phyloP scores from a whole-genome alignment of 2,797 vertebrate species.

The Huso huso region DNA sequence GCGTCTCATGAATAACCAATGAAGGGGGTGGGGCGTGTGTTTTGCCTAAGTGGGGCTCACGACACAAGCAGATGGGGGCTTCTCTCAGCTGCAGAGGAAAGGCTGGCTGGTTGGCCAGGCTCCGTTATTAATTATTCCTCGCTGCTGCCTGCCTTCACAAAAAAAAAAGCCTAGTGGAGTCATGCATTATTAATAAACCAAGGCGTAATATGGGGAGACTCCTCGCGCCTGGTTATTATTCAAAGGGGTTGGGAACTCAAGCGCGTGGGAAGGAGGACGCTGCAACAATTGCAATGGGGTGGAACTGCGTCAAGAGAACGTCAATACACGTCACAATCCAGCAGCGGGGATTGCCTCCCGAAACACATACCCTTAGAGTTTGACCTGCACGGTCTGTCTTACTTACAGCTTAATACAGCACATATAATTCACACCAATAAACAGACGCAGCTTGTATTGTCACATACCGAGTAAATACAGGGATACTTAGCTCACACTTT shows the following conservation, averaged over 20 bases:
- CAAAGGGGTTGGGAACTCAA: constrained; percentile 18
- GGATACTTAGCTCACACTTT: too few species aligned
- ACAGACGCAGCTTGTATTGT: too few species aligned
- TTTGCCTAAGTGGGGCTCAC: too few species aligned
- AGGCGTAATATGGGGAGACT: constrained; percentile 17
- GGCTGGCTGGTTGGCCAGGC: neutral
- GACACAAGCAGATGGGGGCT: too few species aligned
- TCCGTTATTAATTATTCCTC: constrained; percentile 8
- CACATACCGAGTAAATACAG: too few species aligned
- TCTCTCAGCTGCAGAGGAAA: too few species aligned
- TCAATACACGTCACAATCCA: constrained; percentile 35
- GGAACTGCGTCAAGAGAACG: constrained; percentile 48
- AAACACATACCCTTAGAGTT: neutral
- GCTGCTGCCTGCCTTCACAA: neutral
- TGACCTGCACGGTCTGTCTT: too few species aligned
- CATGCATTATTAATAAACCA: constrained; percentile 25
- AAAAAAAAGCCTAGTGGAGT: neutral
- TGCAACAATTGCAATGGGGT: constrained; percentile 33
- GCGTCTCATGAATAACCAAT: neutral
- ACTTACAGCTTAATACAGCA: too few species aligned
- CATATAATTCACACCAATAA: too few species aligned
- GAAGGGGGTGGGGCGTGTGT: neutral
- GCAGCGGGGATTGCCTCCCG: constrained; percentile 28
- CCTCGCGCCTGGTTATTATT: constrained; percentile 9
- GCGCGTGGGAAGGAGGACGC: constrained; percentile 30